Evolutionary conservation across 1,140 invertebrate genomes (phyloP), one percentile per base, ranked within the genome.

Genomic region (Sminthurides bifidus): DNA sequence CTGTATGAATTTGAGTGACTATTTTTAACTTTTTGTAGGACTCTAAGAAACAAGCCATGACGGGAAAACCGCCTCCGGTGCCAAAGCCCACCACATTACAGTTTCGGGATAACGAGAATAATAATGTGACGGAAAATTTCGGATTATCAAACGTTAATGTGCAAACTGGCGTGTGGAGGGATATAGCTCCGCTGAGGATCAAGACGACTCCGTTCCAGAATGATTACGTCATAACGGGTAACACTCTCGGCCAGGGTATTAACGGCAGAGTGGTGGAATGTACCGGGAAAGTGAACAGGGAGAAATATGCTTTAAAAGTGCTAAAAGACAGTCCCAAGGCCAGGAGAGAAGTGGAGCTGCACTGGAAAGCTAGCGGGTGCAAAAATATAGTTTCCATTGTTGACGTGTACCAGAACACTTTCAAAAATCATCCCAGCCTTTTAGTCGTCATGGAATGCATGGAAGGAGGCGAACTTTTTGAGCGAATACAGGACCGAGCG

Each of bases 361-460:
- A 98, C 71, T 95, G 89, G 84, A 79, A 85, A 68, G 90, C 88
- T 0, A 87, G 84, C 63, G 82, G 82, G 24, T 94, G 90, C 69
- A 79, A 80, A 65, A 87, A 97, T 71, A 94, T 98, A 67, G 93
- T 98, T 1, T 83, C 80, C 63, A 87, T 93, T 50, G 83, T 86
- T 64, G 92, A 97, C 76, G 92, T 98, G 24, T 98, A 93, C 73
- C 92, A 97, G 74, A 98, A 98, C 72, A 81, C 81, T 12, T 93
- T 95, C 68, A 82, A 81, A 61, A 87, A 83, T 3, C 83, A 85
- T 59, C 85, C 86, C 68, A 97, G 92, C 74, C 75, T 98, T 3
- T 76, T 98, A 8, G 87, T 98, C 38, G 83, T 98, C 10, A 96
- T 98, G 90, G 94, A 98, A 78, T 96, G 92, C 69, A 94, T 97